Evolutionary conservation across 2,888 invertebrate genomes (phyloP), one percentile per base, ranked within the genome.

Genomic region (Fabriciana adippe): DNA sequence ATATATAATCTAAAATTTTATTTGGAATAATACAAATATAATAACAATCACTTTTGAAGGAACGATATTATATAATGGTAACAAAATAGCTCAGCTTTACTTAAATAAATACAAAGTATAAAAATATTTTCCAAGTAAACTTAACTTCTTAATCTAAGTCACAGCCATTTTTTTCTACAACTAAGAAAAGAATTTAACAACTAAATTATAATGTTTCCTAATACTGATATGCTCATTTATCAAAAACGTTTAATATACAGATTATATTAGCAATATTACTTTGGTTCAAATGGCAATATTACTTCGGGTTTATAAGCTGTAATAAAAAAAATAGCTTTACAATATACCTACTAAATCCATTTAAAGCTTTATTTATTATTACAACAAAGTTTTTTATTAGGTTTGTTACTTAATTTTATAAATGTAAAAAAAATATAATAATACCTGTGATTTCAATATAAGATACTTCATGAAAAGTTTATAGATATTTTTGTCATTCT

Each of bases 161-260:
- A 77, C 76, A 77, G 76, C 77, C 76, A 68, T 72, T 55, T 59
- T 53, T 66, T 21, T 6, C 18, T 66, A 26, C n/a, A 60, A n/a
- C 14, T 64, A 64, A 31, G 16, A 64, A 47, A 47, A 47, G 21
- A 55, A 35, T 16, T 48, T 51, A 54, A 66, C 15, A 16, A 41
- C 18, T 41, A 35, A 63, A 56, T 21, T 60, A 21, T 14, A 13
- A 21, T 55, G 54, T 66, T 55, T 67, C 53, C 67, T 71, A 75
- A 75, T 75, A 75, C 74, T 74, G 74, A 73, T 73, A 66, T 69
- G 68, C 67, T 71, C 63, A 66, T 18, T 31, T 41, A 68, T 13
- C 50, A 50, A 31, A 50, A 21, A 26, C 5, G 56, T 18, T 26
- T 51, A 60, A 26, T 35, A 1, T 48, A 60, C 55, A 65, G 15